Evolutionary conservation across 1,140 invertebrate species (phyloP).

Genomic region (Pseudomyrmex pallidus): DNA sequence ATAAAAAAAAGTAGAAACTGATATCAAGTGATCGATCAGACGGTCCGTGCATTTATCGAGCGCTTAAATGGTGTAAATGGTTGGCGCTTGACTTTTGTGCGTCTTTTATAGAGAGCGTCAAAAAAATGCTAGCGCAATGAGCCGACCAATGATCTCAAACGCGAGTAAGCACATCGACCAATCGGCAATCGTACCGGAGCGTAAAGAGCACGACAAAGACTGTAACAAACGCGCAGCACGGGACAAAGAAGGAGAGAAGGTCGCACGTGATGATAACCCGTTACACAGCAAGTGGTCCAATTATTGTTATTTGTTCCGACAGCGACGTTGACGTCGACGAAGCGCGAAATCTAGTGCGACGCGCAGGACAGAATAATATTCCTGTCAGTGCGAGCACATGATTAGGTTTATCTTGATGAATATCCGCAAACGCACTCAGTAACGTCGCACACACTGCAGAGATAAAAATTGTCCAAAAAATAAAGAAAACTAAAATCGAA

Average conservation of each 20-base stretch:
- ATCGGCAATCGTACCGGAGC: conserved; percentile 15
- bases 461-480: neutral
- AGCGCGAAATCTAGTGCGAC: neutral
- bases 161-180: conserved; percentile 48
- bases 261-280: conserved; percentile 71
- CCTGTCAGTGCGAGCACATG: neutral
- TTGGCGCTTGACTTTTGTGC: neutral
- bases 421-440: neutral
- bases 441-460: neutral
- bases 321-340: conserved; percentile 32
- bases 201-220: neutral
- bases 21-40: neutral
- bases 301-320: conserved; percentile 64
- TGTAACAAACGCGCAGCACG: too few species aligned
- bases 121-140: conserved; percentile 56
- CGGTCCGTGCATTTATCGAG: conserved; percentile 8
- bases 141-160: conserved; percentile 60
- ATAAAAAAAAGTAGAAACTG: neutral
- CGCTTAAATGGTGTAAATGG: conserved; percentile 38
- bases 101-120: conserved; percentile 63
- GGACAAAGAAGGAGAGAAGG: conserved; percentile 17
- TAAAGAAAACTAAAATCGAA: neutral
- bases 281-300: conserved; percentile 70
- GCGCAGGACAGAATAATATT: neutral
- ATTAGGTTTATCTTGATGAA: conserved; percentile 9